Base-by-base conservation (phyloP, 2,888 invertebrate genomes). In the Oscheius sp. region DNA sequence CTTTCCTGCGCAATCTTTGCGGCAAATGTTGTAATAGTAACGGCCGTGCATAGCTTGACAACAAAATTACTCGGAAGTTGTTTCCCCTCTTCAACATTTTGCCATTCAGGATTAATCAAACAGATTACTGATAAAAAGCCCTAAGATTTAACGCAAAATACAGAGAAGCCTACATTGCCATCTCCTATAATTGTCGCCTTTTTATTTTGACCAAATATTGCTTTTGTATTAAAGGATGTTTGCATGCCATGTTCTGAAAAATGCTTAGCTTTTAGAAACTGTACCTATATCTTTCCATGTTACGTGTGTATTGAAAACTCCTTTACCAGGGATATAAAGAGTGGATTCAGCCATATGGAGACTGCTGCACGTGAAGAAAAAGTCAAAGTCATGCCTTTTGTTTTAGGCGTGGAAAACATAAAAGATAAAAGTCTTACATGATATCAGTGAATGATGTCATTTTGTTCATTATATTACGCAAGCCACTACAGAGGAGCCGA, bases 101-200 rank as follows among this genome's bases (percentile, higher is more conserved):
- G 50, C 73, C 73, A 73, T 56, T 73, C 69, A 0, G 71, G 59
- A 12, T 73, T 61, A 47, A 71, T 47, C 41, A 73, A 17, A 12
- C 68, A 68, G 17, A 73, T 71, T 41, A 45, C 38, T 0, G 73
- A 73, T 45, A 68, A 51, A 56, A 73, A 73, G 28, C 73, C 73
- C 73, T 73, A 41, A 26, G 12, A 36, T 36, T 36, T 41, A 4
- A 41, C 5, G 14, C n/a, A 6, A 3, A 41, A 17, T 41, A 17
- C 20, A 4, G 41, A 6, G 14, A n/a, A n/a, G n/a, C n/a, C 20
- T 28, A 73, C 73, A 49, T 73, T 73, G 59, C 65, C 41, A 44
- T 71, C 68, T 41, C 73, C 67, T 20, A 73, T 69, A 45, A 71
- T 71, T 14, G 20, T 44, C 0, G 54, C 47, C 2, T 36, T 69